Conservation (phyloP, 2,113 vertebrate species). For the Mugil cephalus region DNA sequence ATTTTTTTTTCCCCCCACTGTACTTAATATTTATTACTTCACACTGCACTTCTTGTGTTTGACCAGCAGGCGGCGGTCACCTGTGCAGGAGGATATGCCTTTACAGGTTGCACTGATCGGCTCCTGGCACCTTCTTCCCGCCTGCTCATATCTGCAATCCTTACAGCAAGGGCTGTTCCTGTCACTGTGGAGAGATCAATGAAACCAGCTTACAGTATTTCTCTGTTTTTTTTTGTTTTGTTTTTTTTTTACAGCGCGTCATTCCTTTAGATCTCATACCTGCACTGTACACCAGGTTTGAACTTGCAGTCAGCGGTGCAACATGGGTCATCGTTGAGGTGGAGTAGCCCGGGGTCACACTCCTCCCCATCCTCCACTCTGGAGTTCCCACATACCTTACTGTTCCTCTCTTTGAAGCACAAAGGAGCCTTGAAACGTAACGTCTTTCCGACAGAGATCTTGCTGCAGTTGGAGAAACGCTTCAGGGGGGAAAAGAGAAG, state of each 20-base stretch:
- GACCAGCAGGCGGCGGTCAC: slow-evolving; percentile 80
- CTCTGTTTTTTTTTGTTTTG: neutral
- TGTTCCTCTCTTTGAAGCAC: slow-evolving; percentile 95
- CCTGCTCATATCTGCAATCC: slow-evolving; percentile 88
- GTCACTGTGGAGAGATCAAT: slow-evolving; percentile 84
- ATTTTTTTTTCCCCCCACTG: neutral
- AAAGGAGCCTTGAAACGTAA: slow-evolving; percentile 89
- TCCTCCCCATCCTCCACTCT: slow-evolving; percentile 95
- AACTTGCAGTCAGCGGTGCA: slow-evolving; percentile 90
- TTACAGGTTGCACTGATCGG: slow-evolving; percentile 96
- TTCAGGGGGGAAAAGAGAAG: slow-evolving; percentile 57
- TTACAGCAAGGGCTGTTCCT: slow-evolving; percentile 96
- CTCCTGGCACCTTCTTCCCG: slow-evolving; percentile 93
- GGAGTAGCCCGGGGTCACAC: slow-evolving; percentile 93
- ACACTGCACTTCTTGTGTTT: neutral
- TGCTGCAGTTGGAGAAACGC: slow-evolving; percentile 98
- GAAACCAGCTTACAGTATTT: neutral
- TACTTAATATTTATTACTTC: neutral
- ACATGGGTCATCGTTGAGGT: slow-evolving; percentile 90
- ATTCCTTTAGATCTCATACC: slow-evolving; percentile 79
- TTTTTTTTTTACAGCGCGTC: too few relatives aligned
- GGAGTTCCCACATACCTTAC: slow-evolving; percentile 97
- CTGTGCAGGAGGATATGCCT: slow-evolving; percentile 92
- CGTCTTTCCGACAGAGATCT: slow-evolving; percentile 92
- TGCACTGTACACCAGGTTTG: slow-evolving; percentile 86